Base-by-base conservation (phyloP, 2,113 vertebrate species). In the Pongo pygmaeus region DNA sequence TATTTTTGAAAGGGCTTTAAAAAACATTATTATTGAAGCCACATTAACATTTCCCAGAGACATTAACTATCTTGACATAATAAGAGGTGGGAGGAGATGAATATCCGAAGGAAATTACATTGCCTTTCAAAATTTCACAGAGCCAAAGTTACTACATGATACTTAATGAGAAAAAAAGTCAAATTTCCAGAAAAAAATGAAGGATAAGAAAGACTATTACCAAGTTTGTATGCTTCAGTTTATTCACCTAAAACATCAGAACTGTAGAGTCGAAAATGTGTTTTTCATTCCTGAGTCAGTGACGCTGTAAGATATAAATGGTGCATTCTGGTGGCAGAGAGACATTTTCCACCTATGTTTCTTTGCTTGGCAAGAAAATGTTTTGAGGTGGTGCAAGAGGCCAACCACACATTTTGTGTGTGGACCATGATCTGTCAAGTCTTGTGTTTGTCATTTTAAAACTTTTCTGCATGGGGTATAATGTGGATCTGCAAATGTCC, bases 321-420 rank as follows among this genome's bases (percentile, higher is more conserved):
- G 35, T 30, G 8, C 14, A 6, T 32, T 93, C 50, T 91, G 64
- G 46, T 72, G 38, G 52, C 55, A 55, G 27, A 75, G 18, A 94
- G 23, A 46, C 18, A 5, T 17, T 52, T 86, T 84, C 50, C 14
- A 61, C 32, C 30, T 48, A 2, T 83, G 14, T 80, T 96, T 95
- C 43, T 95, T 89, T 38, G 77, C 69, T 94, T 92, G 87, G 88
- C 93, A 95, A 83, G 20, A 27, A 35, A n/a, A 59, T 23, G 3
- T 95, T 95, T 96, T 59, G 18, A 93, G 64, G 61, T 86, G n/a
- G 74, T 75, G 3, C 30, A 77, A 57, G 61, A 67, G 43, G 40
- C 70, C 90, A 93, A 89, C 0, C 64, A 55, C 77, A 48, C 46
- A 22, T 59, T 95, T 78, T 85, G 35, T 88, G 59, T 85, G 30